Evolutionary conservation across 92 coral and sea anemone species (phyloP), one percentile per base, ranked within the genome.

Genomic region (Pocillopora meandrina): DNA sequence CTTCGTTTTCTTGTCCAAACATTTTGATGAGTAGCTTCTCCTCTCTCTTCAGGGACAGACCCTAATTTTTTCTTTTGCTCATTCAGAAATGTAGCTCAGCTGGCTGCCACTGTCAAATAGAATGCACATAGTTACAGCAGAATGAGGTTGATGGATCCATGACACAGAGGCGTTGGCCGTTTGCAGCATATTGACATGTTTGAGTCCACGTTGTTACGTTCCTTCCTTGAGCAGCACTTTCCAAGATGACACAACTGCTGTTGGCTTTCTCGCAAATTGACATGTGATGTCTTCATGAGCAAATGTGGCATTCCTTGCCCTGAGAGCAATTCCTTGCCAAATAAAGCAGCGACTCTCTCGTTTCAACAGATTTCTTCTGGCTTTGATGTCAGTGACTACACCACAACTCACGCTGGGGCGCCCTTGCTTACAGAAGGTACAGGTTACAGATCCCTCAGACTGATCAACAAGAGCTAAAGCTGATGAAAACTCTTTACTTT

Each of bases 291-390:
- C 23, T 65, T 65, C 69, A 35, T 4, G 11, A 65, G 69, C 69
- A 65, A 65, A 65, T 65, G 23, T 26, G 9, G 12, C 31, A 64
- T 10, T 0, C 26, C 21, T n/a, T 64, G 68, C 23, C 18, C 10
- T 9, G 34, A 19, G 68, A 64, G 26, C 68, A 64, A 64, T 65
- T 21, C 17, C 85, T 76, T 21, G 85, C 78, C 89, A 89, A 23
- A 89, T 26, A 26, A 84, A 79, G 66, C 92, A 89, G 9, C 86
- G 71, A 23, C 92, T 89, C 23, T 79, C 77, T 13, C 18, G 67
- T 59, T 21, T 84, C 74, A 84, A 61, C 23, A 79, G 73, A 63
- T 65, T 36, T 71, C 61, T 89, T 33, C 89, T 42, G 1, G 86
- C 86, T 56, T 0, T 35, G 49, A 89, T 58, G 55, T 89, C 78